phyloP scores from a whole-genome alignment of 2,797 vertebrate genomes.

The Chelon auratus region DNA sequence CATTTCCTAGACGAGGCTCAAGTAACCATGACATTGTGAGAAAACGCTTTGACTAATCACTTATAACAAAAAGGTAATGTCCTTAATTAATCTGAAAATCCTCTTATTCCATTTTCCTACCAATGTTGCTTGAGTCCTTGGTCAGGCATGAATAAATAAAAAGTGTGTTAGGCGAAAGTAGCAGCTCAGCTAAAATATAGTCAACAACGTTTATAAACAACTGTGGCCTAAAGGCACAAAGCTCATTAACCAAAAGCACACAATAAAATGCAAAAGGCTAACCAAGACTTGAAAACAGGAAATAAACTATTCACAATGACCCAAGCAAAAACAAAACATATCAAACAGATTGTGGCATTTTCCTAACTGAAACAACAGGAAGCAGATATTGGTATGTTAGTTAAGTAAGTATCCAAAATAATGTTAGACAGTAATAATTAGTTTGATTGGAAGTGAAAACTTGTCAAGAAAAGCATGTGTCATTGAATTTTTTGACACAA shows the following conservation, averaged over 20 bases:
- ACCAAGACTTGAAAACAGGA: slow-evolving; percentile 5
- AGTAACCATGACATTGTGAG: neutral
- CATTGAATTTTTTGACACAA: neutral
- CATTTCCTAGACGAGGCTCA: neutral
- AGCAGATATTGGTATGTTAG: neutral
- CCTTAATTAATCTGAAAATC: slow-evolving; percentile 17
- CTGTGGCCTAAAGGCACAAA: slow-evolving; percentile 32
- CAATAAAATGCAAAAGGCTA: neutral
- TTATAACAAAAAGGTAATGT: slow-evolving; percentile 9
- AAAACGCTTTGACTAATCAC: neutral
- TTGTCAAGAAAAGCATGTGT: neutral
- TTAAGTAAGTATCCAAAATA: neutral
- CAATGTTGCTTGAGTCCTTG: neutral
- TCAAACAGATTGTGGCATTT: neutral
- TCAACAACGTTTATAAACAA: slow-evolving; percentile 18
- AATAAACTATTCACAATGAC: neutral
- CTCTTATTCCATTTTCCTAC: slow-evolving; percentile 19
- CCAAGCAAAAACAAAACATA: neutral
- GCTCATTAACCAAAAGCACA: slow-evolving; percentile 29
- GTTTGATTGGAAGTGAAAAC: neutral
- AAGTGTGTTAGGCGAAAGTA: slow-evolving; percentile 18
- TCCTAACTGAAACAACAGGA: fast-evolving
- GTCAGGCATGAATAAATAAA: slow-evolving; percentile 23
- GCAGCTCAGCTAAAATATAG: slow-evolving; percentile 5
- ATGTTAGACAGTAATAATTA: too few species aligned